Evolutionary conservation across 2,888 invertebrate genomes (phyloP), one percentile per base, ranked within the genome.

Genomic region (Dastarcus helophoroides): DNA sequence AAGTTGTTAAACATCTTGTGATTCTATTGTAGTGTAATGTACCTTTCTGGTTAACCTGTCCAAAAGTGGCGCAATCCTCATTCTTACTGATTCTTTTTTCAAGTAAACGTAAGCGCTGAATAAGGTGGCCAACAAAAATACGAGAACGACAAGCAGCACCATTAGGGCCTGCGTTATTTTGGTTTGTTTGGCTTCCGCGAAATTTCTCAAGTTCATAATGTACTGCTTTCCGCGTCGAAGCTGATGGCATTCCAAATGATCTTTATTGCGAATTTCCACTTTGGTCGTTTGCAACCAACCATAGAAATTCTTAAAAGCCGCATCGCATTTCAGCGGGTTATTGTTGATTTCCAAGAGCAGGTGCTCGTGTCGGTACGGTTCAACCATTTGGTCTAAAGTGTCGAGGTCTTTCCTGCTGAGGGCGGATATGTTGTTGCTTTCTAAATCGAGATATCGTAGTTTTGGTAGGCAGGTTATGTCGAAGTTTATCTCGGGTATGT

Each of bases 301-400:
- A 34, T 73, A 66, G 28, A 81, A 69, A 5, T 67, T 62, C 37
- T 67, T 65, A 13, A 76, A 61, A 36, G 70, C 71, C 43, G 73
- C 73, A 40, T 77, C 74, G 48, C 82, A 83, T n/a, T 65, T 60
- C 29, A 83, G 74, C 1, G 76, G 77, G 61, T 83, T 83, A 2
- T 67, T 60, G 26, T 65, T 63, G 11, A 82, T 64, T 48, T 81
- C 78, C 1, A 82, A 63, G 14, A 67, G 64, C 14, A 78, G 58
- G 39, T 65, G 63, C 23, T 67, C 63, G 26, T 55, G 51, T 6
- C 55, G 43, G 5, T 44, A 37, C 2, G 58, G 52, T 19, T 62
- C 58, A 8, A 69, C 64, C 26, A 77, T 56, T 13, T 56, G 53
- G 45, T 79, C 76, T 14, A 81, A 61, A 8, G 61, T 49, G 8